Evolutionary conservation across 2,113 vertebrate genomes (phyloP).

Genomic region (Nestor notabilis): DNA sequence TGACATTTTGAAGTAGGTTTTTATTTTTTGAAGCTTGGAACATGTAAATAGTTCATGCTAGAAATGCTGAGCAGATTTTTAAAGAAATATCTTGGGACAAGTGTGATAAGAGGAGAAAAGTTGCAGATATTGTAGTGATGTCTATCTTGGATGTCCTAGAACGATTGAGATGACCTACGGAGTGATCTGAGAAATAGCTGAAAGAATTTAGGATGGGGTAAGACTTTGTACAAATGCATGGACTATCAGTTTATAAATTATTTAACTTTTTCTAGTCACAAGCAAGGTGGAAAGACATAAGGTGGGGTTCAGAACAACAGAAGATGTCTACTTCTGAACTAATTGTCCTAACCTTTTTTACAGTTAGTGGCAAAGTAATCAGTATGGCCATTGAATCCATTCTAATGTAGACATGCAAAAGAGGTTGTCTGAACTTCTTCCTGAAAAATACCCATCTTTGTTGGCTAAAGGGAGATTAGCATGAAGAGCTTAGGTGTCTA

Average conservation of each 20-base stretch:
- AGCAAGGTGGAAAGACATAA: background rate
- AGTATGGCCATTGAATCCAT: background rate
- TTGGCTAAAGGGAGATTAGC: background rate
- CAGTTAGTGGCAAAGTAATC: background rate
- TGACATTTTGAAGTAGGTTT: background rate
- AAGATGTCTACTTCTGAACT: background rate
- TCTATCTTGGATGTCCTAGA: background rate
- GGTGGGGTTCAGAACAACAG: background rate
- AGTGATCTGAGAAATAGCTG: background rate
- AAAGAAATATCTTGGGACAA: background rate
- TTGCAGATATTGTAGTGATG: fast-evolving
- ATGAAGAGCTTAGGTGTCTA: background rate
- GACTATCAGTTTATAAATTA: background rate
- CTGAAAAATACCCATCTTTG: background rate
- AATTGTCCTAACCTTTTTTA: background rate
- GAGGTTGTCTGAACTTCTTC: background rate
- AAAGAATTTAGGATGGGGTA: background rate
- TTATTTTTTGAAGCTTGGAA: background rate
- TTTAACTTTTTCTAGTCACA: background rate
- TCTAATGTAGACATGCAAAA: background rate
- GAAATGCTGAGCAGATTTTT: background rate
- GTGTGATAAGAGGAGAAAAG: background rate
- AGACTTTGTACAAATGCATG: background rate
- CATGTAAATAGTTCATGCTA: background rate
- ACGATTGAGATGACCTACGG: background rate